Evolutionary conservation across 2,113 vertebrate species (phyloP).

Genomic region (Amazona vittata): DNA sequence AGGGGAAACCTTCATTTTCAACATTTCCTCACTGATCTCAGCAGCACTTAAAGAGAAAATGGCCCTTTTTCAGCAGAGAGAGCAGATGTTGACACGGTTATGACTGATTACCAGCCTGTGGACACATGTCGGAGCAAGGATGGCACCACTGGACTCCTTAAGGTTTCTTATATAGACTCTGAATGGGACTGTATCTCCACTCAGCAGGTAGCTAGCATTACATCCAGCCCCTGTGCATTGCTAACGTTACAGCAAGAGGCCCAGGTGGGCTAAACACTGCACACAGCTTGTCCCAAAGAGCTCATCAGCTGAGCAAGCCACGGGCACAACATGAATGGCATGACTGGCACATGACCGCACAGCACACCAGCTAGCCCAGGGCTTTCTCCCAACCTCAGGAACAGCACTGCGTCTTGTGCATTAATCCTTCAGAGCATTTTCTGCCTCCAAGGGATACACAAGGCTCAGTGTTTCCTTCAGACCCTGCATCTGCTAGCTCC

Average conservation of each 20-base stretch:
- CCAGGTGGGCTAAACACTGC: background rate
- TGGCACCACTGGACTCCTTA: background rate
- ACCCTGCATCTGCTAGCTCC: background rate
- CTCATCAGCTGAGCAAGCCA: background rate
- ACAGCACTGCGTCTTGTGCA: rapidly evolving
- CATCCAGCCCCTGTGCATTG: background rate
- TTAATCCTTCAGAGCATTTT: background rate
- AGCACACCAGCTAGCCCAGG: rapidly evolving
- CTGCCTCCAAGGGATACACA: rapidly evolving
- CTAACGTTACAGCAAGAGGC: background rate
- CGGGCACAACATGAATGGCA: rapidly evolving
- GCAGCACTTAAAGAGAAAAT: background rate
- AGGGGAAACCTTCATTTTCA: background rate
- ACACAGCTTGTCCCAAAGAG: background rate
- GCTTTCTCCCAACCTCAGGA: background rate
- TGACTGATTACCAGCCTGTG: background rate
- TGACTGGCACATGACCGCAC: rapidly evolving
- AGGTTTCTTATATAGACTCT: background rate
- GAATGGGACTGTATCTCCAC: background rate
- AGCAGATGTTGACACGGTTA: background rate
- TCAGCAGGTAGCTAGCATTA: rapidly evolving
- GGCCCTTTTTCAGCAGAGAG: background rate
- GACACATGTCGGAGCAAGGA: background rate
- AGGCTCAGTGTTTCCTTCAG: background rate
- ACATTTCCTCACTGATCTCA: background rate